Conservation (phyloP, 2,797 vertebrate species). For the Sebastolobus alascanus region DNA sequence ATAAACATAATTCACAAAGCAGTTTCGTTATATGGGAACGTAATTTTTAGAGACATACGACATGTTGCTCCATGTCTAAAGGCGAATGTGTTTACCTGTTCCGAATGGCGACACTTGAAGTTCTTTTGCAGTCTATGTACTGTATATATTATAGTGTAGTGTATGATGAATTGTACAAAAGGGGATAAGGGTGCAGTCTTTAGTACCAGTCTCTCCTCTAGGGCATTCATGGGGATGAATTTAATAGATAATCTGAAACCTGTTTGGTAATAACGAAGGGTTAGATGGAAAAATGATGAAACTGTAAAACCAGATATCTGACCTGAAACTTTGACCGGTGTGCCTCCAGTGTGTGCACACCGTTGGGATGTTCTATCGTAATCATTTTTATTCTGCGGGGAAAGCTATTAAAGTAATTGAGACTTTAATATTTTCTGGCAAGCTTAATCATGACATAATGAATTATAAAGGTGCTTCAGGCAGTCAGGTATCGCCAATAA, state of each 20-base stretch:
- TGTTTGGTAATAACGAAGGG: not conserved
- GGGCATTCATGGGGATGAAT: not conserved
- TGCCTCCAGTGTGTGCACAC: not conserved
- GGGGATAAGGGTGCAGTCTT: not conserved
- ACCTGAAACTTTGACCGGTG: not conserved
- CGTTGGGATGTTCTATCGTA: slow-evolving; percentile 10
- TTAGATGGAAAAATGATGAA: slow-evolving; percentile 6
- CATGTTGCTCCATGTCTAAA: not conserved
- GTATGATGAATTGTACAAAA: not conserved
- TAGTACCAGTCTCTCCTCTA: not conserved
- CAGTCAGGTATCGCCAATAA: slow-evolving; percentile 60
- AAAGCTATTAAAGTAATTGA: slow-evolving; percentile 53
- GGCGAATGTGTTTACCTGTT: not conserved
- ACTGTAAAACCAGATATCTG: slow-evolving; percentile 2
- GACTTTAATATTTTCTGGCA: slow-evolving; percentile 69
- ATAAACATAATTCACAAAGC: no score
- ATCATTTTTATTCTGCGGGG: slow-evolving; percentile 32
- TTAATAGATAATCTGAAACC: slow-evolving; percentile 19
- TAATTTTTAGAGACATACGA: not conserved
- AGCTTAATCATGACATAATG: slow-evolving; percentile 51
- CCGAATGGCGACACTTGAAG: not conserved
- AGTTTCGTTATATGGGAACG: rapidly evolving
- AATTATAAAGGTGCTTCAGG: slow-evolving; percentile 56
- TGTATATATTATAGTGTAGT: not conserved
- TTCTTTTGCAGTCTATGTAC: not conserved